Evolutionary conservation across 2,113 vertebrate species (phyloP).

Genomic region (Dasyornis broadbenti): DNA sequence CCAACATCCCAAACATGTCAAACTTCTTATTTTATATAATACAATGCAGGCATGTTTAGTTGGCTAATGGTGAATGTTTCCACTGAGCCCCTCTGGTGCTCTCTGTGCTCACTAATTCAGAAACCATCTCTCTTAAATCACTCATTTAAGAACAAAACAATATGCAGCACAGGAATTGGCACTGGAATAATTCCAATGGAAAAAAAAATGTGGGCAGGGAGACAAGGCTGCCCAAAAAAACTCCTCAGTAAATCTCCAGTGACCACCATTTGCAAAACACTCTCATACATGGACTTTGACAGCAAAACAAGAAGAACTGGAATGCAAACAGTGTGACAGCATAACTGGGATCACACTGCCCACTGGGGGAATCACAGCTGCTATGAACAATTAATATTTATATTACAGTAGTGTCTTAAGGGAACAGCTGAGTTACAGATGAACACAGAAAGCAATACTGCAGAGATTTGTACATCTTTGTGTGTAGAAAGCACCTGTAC

Average conservation of each 20-base stretch:
- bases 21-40: background rate
- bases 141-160: background rate
- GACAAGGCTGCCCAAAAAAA: background rate
- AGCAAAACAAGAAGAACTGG: background rate
- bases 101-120: background rate
- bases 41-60: background rate
- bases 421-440: background rate
- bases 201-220: background rate
- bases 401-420: background rate
- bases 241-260: background rate
- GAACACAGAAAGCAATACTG: background rate
- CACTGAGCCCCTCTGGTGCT: background rate
- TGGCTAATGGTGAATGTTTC: background rate
- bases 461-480: background rate
- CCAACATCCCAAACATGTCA: background rate
- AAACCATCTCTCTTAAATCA: background rate
- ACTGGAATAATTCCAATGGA: background rate
- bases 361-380: background rate
- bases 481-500: background rate
- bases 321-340: background rate
- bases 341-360: background rate
- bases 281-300: background rate
- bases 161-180: background rate
- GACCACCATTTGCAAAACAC: background rate
- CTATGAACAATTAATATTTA: background rate